Conservation (phyloP, 2,888 invertebrate genomes). For the Aspidiotus destructor region DNA sequence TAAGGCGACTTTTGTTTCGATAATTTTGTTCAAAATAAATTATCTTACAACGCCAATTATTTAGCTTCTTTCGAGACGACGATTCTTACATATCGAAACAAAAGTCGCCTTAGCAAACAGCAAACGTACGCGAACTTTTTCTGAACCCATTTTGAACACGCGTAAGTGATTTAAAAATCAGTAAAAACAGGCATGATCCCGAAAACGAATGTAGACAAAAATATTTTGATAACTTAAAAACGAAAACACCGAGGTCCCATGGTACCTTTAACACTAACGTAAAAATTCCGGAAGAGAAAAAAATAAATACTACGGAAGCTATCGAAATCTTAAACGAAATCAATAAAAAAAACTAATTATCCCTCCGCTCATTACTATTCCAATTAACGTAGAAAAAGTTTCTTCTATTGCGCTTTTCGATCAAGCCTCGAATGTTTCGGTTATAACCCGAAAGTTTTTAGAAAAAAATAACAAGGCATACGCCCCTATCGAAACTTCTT, state of each 20-base stretch:
- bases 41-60: no score
- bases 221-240: slow-evolving; percentile 12
- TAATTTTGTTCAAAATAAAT: no score
- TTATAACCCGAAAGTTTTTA: background rate
- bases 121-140: no score
- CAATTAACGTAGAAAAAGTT: background rate
- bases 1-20: no score
- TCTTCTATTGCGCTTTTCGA: background rate
- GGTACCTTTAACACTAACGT: background rate
- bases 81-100: no score
- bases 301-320: background rate
- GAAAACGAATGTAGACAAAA: background rate
- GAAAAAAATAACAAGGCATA: background rate
- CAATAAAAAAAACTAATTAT: slow-evolving; percentile 14
- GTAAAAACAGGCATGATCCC: no score
- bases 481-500: background rate
- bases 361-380: slow-evolving; percentile 12
- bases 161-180: no score
- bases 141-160: no score
- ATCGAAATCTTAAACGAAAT: slow-evolving; percentile 3
- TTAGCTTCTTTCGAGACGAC: no score
- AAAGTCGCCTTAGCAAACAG: no score
- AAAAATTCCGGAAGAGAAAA: slow-evolving; percentile 3
- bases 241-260: no score
- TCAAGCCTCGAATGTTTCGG: slow-evolving; percentile 8